These are phyloP conservation scores for Zaprionus inermis DNA, from an alignment of 1,140 invertebrate genomes.

Conservation along the genomic window DNA sequence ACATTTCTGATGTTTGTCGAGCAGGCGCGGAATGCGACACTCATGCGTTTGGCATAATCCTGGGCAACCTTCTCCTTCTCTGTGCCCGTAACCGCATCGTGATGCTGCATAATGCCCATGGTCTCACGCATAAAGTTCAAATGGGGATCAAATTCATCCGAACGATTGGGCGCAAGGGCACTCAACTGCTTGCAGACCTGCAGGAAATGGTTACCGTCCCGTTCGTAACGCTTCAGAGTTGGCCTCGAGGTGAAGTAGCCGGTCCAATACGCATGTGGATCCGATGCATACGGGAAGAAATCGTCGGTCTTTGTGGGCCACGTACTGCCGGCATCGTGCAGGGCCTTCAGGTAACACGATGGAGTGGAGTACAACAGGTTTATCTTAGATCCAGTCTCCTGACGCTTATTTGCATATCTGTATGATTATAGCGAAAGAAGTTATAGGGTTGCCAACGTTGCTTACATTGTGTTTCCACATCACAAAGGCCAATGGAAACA, in stretches of 20 bases:
- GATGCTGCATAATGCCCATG: slow-evolving; percentile 95
- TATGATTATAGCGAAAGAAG: background rate
- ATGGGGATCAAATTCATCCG: slow-evolving; percentile 59
- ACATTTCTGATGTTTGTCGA: slow-evolving; percentile 56
- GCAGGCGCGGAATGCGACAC: slow-evolving; percentile 66
- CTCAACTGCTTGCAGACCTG: slow-evolving; percentile 88
- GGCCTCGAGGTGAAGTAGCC: slow-evolving; percentile 97
- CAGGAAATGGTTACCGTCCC: slow-evolving; percentile 91
- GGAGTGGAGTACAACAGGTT: slow-evolving; percentile 97
- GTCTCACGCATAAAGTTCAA: slow-evolving; percentile 85
- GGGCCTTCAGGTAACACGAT: slow-evolving; percentile 94
- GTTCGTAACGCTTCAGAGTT: slow-evolving; percentile 91
- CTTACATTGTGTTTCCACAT: background rate
- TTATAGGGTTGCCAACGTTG: background rate
- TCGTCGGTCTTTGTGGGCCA: slow-evolving; percentile 91
- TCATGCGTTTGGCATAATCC: slow-evolving; percentile 92
- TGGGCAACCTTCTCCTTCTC: slow-evolving; percentile 95
- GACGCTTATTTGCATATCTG: slow-evolving; percentile 87
- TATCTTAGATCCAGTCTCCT: slow-evolving; percentile 87
- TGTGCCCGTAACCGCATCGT: slow-evolving; percentile 95
- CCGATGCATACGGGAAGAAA: slow-evolving; percentile 96
- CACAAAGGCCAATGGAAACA: background rate
- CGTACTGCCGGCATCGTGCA: slow-evolving; percentile 88
- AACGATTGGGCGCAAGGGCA: slow-evolving; percentile 67
- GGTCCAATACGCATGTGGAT: slow-evolving; percentile 94